Base-by-base conservation (phyloP, 1,140 invertebrate species). In the Trichogramma pretiosum region DNA sequence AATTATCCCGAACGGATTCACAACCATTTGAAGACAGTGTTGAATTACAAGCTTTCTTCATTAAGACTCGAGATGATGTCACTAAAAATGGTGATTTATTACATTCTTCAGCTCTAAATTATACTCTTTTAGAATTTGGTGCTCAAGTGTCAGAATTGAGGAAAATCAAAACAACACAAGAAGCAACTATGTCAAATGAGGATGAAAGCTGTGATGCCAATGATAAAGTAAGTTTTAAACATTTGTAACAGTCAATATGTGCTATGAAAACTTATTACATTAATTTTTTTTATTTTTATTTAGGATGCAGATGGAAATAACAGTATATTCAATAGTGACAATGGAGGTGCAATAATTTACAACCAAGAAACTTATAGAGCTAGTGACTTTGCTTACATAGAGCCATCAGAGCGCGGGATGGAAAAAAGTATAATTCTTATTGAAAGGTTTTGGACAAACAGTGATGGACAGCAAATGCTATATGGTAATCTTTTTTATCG, bases 11-110 rank as follows among this genome's bases (percentile, higher is more conserved):
- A 4, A 89, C 88, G 0, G 92, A 98, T 71, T 96, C 93, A 1
- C 85, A 95, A 69, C 81, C 92, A 10, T 93, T 96, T 74, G 89
- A 97, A 65, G 94, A 98, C 66, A 86, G 93, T 0, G 81, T 96
- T 26, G 93, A 97, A 60, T 74, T 99, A 41, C 94, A 98, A 64
- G 81, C 84, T 1, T 93, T 84, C 68, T 98, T 94, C 63, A 87
- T 98, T 37, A 80, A 82, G 35, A 84, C 84, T 48, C 67, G 84
- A 1, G 83, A 87, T 59, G 73, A 77, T 19, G 68, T 89, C 0
- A 93, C 89, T 57, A 80, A 80, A 34, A 78, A 80, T 60, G 89
- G 88, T 3, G 82, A 87, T 55, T 68, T 87, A 0, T 72, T 99
- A 0, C 78, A 85, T 47, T 94, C 93, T 0, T 88, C 92, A 0